Evolutionary conservation across 23 tunicate species (phyloP), one percentile per base, ranked within the genome.

Genomic region (Corella eumyota): DNA sequence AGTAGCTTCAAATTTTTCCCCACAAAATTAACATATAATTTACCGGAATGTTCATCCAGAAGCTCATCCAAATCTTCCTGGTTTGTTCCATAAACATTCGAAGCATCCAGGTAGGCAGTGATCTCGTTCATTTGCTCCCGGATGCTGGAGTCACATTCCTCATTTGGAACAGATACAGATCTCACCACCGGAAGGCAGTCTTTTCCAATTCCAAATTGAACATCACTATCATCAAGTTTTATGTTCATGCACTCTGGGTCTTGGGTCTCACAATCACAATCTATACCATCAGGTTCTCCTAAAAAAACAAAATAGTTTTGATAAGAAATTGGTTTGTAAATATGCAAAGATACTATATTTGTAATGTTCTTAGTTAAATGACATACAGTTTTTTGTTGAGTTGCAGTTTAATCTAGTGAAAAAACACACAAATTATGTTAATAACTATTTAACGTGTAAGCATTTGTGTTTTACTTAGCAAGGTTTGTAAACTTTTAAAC

Each of bases 221-320:
- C 62, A 64, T 87, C 96, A 25, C 46, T 56, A 36, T 49, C 57
- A 6, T 86, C 71, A 25, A 87, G 47, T 6, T 60, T 54, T 28
- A 87, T 87, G 61, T 87, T 87, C 58, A 87, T 36, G 61, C 96
- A 87, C 25, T 78, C 80, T 2, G 45, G 46, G 15, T 50, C 47
- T 15, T 80, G 76, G 32, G 46, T 25, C 1, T 71, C 87, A 38
- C 96, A 87, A 27, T 66, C 37, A 28, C 96, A 87, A 40, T 72
- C 79, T 58, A 78, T 26, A 0, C 78, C 83, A 34, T 68, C 57
- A 1, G 21, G 48, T 11, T 9, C 48, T 15, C 48, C 48, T 40
- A 15, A 15, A 40, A 40, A 40, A n/a, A n/a, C n/a, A n/a, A n/a
- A n/a, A n/a, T n/a, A n/a, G n/a, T n/a, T n/a, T n/a, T n/a, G n/a